Percentiles rank a stretch among this genome's conserved stretches.
Conservation (phyloP, 2,888 invertebrate genomes). For the Aphodius granarius region DNA sequence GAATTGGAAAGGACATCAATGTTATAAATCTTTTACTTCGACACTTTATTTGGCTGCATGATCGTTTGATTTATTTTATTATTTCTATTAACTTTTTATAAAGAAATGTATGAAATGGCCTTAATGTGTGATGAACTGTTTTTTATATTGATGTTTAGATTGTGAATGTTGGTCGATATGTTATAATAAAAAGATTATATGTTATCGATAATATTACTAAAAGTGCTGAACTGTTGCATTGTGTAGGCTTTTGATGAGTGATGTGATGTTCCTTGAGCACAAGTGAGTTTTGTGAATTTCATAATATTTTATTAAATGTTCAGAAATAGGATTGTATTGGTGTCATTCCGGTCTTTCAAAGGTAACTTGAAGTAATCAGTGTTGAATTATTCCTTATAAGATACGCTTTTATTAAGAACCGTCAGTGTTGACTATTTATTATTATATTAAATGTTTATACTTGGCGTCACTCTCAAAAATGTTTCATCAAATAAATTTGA, state of each 20-base stretch:
- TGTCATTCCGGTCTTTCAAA: not conserved
- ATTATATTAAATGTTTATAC: conserved; percentile 1
- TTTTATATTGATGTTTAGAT: not conserved
- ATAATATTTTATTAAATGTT: not conserved
- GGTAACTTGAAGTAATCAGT: not conserved
- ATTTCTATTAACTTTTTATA: not conserved
- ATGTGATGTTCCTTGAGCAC: conserved; percentile 7
- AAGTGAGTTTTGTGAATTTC: not conserved
- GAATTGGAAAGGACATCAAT: no score
- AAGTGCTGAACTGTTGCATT: not conserved
- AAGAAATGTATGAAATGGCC: not conserved
- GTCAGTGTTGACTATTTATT: conserved; percentile 1
- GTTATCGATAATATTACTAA: not conserved
- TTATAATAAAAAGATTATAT: not conserved
- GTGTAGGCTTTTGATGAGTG: conserved; percentile 5
- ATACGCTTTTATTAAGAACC: not conserved
- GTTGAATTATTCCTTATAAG: not conserved
- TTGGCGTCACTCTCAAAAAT: not conserved
- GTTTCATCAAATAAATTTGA: not conserved
- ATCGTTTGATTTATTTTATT: not conserved
- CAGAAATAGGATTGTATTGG: not conserved
- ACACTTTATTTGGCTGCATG: not conserved
- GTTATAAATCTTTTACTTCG: not conserved
- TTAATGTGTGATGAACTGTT: conserved; percentile 9
- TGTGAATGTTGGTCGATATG: not conserved